Base-by-base conservation (phyloP, 1,140 invertebrate genomes). In the Drosophila nebulosa region DNA sequence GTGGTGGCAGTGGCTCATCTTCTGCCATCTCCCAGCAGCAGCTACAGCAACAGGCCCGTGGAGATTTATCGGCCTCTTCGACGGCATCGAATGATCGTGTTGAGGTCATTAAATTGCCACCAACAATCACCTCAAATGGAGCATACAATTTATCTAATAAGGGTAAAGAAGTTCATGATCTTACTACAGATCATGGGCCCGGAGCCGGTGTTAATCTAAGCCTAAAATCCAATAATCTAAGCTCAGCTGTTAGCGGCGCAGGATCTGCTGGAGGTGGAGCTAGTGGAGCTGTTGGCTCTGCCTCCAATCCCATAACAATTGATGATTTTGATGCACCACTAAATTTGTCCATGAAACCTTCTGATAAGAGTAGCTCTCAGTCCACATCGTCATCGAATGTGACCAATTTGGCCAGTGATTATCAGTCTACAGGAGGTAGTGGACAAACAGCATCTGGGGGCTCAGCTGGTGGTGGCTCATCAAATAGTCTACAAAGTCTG, bases 331-430 rank as follows among this genome's bases (percentile, higher is more conserved):
- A 97, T 78, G 94, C 95, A 0, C 96, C 96, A 0, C 92, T 97
- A 14, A 97, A 97, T 91, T 93, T 97, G 1, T 97, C 96, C 3
- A 92, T 97, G 63, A 97, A 97, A 91, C 95, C 95, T 2, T 92
- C 96, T 18, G 92, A 94, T 56, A 91, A 91, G 69, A 88, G 76
- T 46, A 78, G 64, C 26, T 50, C 14, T 46, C 16, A 53, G 14
- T 27, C 55, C 6, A 18, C 64, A 16, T 21, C 51, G 9, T 52
- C 58, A n/a, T 57, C 79, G 2, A 58, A 56, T 7, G 58, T 74
- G 52, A 78, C 60, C 5, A 74, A 53, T 36, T 56, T 86, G 26
- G 57, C 69, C 14, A 61, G 73, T 12, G 80, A 85, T 5, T 85
- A 85, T 51, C 80, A 85, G 64, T 55, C 61, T 16, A 72, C 42